Evolutionary conservation across 2,797 vertebrate genomes (phyloP).

Genomic region (Macropus fuliginosus): DNA sequence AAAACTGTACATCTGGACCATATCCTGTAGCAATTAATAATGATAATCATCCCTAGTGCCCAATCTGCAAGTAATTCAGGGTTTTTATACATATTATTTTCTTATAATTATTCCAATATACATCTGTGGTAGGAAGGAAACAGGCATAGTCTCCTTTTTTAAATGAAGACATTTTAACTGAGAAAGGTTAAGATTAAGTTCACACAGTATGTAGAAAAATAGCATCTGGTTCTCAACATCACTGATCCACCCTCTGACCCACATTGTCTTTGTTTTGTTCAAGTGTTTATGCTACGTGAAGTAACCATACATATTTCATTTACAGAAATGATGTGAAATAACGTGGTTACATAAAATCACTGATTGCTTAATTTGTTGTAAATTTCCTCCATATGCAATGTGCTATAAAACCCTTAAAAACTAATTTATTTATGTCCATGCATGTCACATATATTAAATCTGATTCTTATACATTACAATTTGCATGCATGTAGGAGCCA

Average conservation of each 20-base stretch:
- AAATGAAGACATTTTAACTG: constrained; percentile 41
- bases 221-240: not conserved
- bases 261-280: not conserved
- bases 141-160: constrained; percentile 30
- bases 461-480: not conserved
- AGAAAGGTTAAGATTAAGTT: constrained; percentile 33
- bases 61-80: constrained; percentile 23
- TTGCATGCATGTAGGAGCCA: not conserved
- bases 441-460: not conserved
- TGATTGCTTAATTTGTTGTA: constrained; percentile 19
- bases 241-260: not conserved
- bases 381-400: constrained; percentile 10
- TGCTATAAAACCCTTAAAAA: not conserved
- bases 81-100: not conserved
- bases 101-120: constrained; percentile 15
- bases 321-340: constrained; percentile 22
- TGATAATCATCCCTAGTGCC: constrained; percentile 4
- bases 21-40: constrained; percentile 7
- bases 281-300: not conserved
- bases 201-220: not conserved
- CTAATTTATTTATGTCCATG: not conserved
- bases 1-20: not conserved
- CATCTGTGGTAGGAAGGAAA: constrained; percentile 1
- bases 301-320: not conserved
- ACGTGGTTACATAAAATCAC: constrained; percentile 7